These are phyloP conservation scores for Heterocephalus glaber DNA, from an alignment of 2,113 vertebrate species.

Conservation along the genomic window DNA sequence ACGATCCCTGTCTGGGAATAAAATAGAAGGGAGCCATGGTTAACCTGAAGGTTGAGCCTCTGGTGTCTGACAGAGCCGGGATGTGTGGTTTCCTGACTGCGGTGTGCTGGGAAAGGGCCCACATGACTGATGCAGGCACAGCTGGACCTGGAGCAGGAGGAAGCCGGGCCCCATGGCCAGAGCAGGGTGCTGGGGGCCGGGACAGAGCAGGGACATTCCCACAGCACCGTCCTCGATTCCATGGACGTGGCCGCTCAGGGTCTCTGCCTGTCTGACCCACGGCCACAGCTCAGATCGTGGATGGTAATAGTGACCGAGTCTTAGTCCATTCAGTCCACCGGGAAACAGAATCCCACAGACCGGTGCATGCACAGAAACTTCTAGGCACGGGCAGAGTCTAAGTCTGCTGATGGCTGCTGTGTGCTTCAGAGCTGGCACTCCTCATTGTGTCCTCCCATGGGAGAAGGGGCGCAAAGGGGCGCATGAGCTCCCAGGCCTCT, in stretches of 20 bases:
- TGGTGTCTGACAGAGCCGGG: rapidly evolving
- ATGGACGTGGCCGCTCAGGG: neutral
- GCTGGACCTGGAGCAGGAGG: neutral
- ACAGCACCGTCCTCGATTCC: neutral
- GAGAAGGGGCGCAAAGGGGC: rapidly evolving
- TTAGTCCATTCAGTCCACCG: neutral
- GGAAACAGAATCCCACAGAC: no score
- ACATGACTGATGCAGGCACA: rapidly evolving
- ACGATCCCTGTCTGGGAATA: slow-evolving; percentile 81
- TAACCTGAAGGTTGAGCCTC: neutral
- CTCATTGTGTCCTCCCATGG: no score
- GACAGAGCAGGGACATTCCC: rapidly evolving
- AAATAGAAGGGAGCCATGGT: neutral
- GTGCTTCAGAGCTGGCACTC: no score
- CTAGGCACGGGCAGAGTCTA: neutral
- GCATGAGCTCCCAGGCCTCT: no score
- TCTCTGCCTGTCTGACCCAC: neutral
- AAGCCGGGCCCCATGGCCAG: no score
- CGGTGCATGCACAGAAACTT: neutral
- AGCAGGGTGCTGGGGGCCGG: rapidly evolving
- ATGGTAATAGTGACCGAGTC: neutral
- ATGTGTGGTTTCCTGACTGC: rapidly evolving
- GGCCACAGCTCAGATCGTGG: neutral
- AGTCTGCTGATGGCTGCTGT: neutral
- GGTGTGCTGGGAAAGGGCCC: rapidly evolving